These are phyloP conservation scores for Peribatodes rhomboidaria DNA, from an alignment of 2,888 invertebrate species.

Conservation along the genomic window DNA sequence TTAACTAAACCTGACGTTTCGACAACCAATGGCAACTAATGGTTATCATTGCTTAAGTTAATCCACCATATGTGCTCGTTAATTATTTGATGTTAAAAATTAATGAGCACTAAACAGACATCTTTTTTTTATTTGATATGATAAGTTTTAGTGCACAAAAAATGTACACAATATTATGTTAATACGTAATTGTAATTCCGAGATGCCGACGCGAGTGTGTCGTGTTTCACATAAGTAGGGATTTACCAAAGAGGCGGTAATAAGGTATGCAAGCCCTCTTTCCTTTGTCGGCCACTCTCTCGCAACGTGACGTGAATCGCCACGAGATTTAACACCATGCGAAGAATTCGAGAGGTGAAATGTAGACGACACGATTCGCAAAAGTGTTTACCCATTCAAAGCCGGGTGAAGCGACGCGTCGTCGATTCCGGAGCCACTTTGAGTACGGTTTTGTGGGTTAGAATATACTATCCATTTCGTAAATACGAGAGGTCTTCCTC, in stretches of 20 bases:
- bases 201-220: slow-evolving; percentile 72
- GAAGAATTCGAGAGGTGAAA: slow-evolving; percentile 71
- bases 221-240: slow-evolving; percentile 83
- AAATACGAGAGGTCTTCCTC: slow-evolving; percentile 65
- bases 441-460: slow-evolving; percentile 56
- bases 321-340: slow-evolving; percentile 75
- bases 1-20: too few species aligned
- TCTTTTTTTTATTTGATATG: background rate
- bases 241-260: slow-evolving; percentile 84
- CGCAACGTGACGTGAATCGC: slow-evolving; percentile 82
- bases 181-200: slow-evolving; percentile 76
- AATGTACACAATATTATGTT: slow-evolving; percentile 58
- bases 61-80: too few species aligned
- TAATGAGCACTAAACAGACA: too few species aligned
- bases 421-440: slow-evolving; percentile 53
- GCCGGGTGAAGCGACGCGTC: slow-evolving; percentile 53
- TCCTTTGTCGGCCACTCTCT: slow-evolving; percentile 85
- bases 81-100: too few species aligned
- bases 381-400: slow-evolving; percentile 73
- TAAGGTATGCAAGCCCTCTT: slow-evolving; percentile 86
- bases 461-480: slow-evolving; percentile 60
- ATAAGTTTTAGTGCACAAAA: slow-evolving; percentile 43
- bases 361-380: slow-evolving; percentile 68
- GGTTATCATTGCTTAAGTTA: too few species aligned
- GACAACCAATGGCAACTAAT: too few species aligned